phyloP scores from a whole-genome alignment of 35 echinoderm and acorn worm species.

The Apostichopus parvimensis region DNA sequence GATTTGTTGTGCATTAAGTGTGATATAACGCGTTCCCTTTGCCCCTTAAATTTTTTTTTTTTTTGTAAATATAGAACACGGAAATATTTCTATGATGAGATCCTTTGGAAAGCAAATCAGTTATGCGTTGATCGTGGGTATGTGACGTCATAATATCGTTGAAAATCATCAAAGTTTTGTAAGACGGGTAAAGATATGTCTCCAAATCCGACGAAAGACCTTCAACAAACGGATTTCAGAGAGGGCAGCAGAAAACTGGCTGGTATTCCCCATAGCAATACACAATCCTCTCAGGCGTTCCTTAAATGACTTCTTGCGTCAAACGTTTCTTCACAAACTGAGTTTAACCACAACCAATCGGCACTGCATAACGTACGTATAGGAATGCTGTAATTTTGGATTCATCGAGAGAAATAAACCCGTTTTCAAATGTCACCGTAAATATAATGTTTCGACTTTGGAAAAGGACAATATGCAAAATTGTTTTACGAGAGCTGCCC shows the following conservation, averaged over 20 bases:
- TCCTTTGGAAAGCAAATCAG: conserved; percentile 24
- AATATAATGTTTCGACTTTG: background rate
- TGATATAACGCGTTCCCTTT: conserved; percentile 54
- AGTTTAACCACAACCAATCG: background rate
- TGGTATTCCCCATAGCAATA: conserved; percentile 27
- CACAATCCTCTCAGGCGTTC: too few relatives aligned
- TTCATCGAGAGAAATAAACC: conserved; percentile 1
- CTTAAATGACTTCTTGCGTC: background rate
- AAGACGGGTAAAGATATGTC: background rate
- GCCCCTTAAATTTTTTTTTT: conserved; percentile 28
- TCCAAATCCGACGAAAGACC: background rate
- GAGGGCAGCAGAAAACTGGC: background rate
- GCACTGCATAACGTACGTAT: background rate
- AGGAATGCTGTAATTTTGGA: background rate
- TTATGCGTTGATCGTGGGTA: conserved; percentile 24
- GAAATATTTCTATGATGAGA: conserved; percentile 13
- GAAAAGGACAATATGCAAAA: background rate
- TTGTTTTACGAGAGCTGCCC: background rate
- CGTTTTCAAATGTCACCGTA: too few relatives aligned
- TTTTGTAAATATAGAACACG: conserved; percentile 16
- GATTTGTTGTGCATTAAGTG: conserved; percentile 54
- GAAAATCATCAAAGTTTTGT: conserved; percentile 21
- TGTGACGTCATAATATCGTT: conserved; percentile 50
- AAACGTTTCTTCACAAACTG: conserved; percentile 45
- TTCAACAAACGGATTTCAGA: background rate